Percentiles rank a stretch among this genome's conserved stretches.
phyloP scores from a whole-genome alignment of 2,113 vertebrate genomes.

The Xiphias gladius region DNA sequence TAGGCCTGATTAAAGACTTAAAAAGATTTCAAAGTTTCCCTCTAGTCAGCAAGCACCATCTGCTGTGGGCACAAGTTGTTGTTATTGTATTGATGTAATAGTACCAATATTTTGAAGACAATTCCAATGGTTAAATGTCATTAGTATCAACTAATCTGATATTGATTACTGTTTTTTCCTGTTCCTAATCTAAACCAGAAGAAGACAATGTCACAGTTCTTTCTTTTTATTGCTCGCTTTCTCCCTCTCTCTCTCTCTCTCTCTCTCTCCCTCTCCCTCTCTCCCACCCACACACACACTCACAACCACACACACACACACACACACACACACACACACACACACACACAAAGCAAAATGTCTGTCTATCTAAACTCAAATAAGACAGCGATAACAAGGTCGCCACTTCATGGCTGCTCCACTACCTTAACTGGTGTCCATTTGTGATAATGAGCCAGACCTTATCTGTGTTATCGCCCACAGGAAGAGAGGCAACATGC shows the following conservation, averaged over 20 bases:
- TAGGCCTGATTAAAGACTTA: slow-evolving; percentile 33
- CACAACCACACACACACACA: background rate
- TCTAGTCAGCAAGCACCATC: background rate
- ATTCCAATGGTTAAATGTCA: background rate
- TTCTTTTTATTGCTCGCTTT: background rate
- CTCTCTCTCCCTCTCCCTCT: background rate
- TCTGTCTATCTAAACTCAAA: slow-evolving; percentile 45
- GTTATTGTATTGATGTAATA: background rate
- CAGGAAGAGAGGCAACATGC: slow-evolving; percentile 59
- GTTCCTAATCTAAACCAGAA: slow-evolving; percentile 1
- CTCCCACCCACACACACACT: background rate
- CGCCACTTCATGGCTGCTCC: slow-evolving; percentile 52
- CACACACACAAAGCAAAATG: background rate
- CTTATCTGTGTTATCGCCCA: slow-evolving; percentile 64
- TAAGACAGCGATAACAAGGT: slow-evolving; percentile 68
- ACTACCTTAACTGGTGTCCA: slow-evolving; percentile 46
- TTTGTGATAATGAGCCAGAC: slow-evolving; percentile 56
- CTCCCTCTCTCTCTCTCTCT: background rate
- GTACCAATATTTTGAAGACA: background rate
- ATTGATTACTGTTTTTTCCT: background rate
- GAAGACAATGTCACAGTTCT: too few species aligned
- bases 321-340: slow-evolving; percentile 3
- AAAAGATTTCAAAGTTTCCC: slow-evolving; percentile 20
- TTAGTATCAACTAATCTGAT: slow-evolving; percentile 12
- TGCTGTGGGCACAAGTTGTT: background rate